phyloP scores from a whole-genome alignment of 2,888 invertebrate species.

The Spisula subtruncata region DNA sequence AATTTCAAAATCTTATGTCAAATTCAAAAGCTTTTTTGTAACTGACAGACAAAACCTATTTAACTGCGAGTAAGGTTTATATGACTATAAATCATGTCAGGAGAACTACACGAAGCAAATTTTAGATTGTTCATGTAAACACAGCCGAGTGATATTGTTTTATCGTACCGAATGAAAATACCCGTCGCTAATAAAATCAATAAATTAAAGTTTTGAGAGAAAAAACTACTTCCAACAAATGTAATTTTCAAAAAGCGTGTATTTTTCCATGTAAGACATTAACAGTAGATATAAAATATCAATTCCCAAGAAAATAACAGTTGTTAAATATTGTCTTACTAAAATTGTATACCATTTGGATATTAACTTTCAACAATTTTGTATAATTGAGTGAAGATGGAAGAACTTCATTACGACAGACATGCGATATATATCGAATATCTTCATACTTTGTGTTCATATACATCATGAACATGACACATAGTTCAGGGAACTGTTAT shows the following conservation, averaged over 20 bases:
- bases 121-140: background rate
- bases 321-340: constrained; percentile 5
- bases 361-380: no score
- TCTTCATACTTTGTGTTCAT: background rate
- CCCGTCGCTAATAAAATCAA: background rate
- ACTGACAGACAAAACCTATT: no score
- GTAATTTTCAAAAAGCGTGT: background rate
- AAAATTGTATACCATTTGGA: background rate
- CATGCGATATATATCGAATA: no score
- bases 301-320: background rate
- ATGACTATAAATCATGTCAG: background rate
- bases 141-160: background rate
- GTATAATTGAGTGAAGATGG: no score
- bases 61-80: background rate
- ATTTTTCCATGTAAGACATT: background rate
- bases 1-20: no score
- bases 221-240: background rate
- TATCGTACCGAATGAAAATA: background rate
- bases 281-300: background rate
- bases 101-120: background rate
- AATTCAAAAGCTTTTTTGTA: no score
- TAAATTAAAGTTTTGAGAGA: background rate
- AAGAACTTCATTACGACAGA: no score
- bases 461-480: background rate
- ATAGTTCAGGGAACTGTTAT: background rate